Evolutionary conservation across 30 jellyfish, hydroid and myxozoan species (phyloP).

Genomic region (Hydractinia symbiolongicarpus): DNA sequence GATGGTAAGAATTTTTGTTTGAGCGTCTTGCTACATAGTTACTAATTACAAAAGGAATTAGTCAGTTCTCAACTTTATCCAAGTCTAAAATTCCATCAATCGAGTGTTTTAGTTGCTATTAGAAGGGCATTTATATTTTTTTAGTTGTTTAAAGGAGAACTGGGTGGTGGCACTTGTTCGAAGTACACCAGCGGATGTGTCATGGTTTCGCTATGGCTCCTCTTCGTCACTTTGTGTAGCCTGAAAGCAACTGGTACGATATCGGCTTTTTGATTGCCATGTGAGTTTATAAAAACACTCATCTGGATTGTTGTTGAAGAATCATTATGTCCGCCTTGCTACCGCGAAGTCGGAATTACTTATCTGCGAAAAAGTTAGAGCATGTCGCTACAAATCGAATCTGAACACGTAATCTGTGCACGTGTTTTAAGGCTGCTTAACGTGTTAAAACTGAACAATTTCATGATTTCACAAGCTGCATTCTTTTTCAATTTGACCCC

Average conservation of each 20-base stretch:
- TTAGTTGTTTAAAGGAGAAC: slow-evolving; percentile 67
- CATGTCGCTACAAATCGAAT: too few species aligned
- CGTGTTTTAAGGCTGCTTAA: too few species aligned
- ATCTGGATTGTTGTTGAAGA: too few species aligned
- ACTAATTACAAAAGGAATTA: neutral
- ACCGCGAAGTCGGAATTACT: too few species aligned
- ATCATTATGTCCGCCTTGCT: too few species aligned
- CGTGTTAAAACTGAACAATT: too few species aligned
- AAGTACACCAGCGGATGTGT: slow-evolving; percentile 55
- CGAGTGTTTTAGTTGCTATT: neutral
- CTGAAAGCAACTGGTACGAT: slow-evolving; percentile 44
- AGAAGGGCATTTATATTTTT: neutral
- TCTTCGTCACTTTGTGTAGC: slow-evolving; percentile 54
- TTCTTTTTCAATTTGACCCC: too few species aligned
- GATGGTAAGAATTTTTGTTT: slow-evolving; percentile 34
- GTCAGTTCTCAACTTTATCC: neutral
- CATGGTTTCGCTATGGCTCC: slow-evolving; percentile 44
- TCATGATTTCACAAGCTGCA: too few species aligned
- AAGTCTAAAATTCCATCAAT: neutral
- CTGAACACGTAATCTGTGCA: too few species aligned
- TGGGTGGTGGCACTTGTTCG: slow-evolving; percentile 57
- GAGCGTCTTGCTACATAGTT: neutral
- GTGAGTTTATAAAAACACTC: too few species aligned
- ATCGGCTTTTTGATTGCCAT: slow-evolving; percentile 20
- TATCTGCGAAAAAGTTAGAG: too few species aligned